These are phyloP conservation scores for Neodontobutis hainanensis DNA, from an alignment of 2,113 vertebrate genomes.

Conservation along the genomic window DNA sequence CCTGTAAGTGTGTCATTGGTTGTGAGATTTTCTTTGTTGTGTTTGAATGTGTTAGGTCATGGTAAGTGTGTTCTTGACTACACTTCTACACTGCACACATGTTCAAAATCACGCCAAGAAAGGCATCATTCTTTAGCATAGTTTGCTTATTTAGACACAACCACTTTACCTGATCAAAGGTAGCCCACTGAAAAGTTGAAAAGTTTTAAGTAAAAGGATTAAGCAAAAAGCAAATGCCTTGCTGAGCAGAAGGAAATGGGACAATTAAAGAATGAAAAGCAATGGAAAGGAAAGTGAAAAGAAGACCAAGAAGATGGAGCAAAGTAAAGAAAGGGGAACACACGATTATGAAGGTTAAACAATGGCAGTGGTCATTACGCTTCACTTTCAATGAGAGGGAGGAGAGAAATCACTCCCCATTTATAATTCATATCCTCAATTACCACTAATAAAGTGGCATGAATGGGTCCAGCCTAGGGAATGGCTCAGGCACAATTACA, in stretches of 20 bases:
- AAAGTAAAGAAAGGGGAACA: slow-evolving; percentile 80
- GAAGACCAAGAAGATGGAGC: slow-evolving; percentile 32
- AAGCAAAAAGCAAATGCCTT: not conserved
- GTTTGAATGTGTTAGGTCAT: too few relatives aligned
- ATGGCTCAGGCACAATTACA: slow-evolving; percentile 96
- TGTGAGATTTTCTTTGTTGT: too few relatives aligned
- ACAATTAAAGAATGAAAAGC: slow-evolving; percentile 44
- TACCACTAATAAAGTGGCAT: slow-evolving; percentile 99
- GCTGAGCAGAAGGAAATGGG: slow-evolving; percentile 70
- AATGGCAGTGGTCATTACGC: slow-evolving; percentile 94
- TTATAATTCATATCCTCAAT: slow-evolving; percentile 99
- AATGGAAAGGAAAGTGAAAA: slow-evolving; percentile 36
- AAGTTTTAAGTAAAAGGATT: not conserved
- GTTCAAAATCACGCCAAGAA: too few relatives aligned
- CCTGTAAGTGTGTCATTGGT: too few relatives aligned
- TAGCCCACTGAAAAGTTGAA: not conserved
- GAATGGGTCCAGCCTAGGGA: slow-evolving; percentile 87
- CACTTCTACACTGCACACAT: too few relatives aligned
- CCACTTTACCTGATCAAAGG: not conserved
- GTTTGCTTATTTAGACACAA: not conserved
- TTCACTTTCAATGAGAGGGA: slow-evolving; percentile 92
- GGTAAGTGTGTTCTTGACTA: too few relatives aligned
- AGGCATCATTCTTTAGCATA: too few relatives aligned
- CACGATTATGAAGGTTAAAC: slow-evolving; percentile 91
- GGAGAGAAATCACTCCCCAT: slow-evolving; percentile 83